Evolutionary conservation across 2,797 vertebrate species (phyloP).

Genomic region (Gephyroberyx darwinii): DNA sequence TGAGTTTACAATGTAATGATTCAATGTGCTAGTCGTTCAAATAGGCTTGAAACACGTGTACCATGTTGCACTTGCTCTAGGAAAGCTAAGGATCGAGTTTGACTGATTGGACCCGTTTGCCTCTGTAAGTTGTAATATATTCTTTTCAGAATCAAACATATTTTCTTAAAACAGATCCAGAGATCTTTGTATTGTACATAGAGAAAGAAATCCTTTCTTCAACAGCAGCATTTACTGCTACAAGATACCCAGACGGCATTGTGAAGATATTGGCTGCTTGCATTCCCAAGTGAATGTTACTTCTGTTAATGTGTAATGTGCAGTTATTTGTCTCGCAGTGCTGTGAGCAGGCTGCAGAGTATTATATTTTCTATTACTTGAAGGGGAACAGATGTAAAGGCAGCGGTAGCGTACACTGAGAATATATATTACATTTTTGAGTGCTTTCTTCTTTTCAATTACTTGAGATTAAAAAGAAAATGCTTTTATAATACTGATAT

Average conservation of each 20-base stretch:
- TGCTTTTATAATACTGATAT: slow-evolving; percentile 60
- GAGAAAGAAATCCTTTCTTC: slow-evolving; percentile 3
- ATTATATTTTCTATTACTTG: slow-evolving; percentile 74
- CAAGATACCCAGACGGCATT: slow-evolving; percentile 13
- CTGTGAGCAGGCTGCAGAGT: slow-evolving; percentile 61
- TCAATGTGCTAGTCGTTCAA: slow-evolving; percentile 13
- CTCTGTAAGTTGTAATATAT: slow-evolving; percentile 39
- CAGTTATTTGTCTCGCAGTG: slow-evolving; percentile 62
- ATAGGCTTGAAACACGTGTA: slow-evolving; percentile 2
- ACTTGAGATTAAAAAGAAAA: slow-evolving; percentile 72
- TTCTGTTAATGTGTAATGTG: slow-evolving; percentile 68
- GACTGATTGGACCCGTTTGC: slow-evolving; percentile 31
- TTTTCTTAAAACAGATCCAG: slow-evolving; percentile 70
- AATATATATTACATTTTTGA: slow-evolving; percentile 51
- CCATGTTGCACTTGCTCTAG: slow-evolving; percentile 7
- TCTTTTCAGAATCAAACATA: slow-evolving; percentile 66
- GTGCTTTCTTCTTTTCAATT: slow-evolving; percentile 67
- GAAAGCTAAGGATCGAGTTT: slow-evolving; percentile 8
- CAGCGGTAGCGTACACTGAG: slow-evolving; percentile 5
- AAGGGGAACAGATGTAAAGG: slow-evolving; percentile 44
- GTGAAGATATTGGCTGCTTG: slow-evolving; percentile 48
- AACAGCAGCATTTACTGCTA: background rate
- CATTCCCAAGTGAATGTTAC: slow-evolving; percentile 69
- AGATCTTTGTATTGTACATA: slow-evolving; percentile 49
- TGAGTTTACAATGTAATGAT: slow-evolving; percentile 32